These are phyloP conservation scores for Pipistrellus nathusii DNA, from an alignment of 2,797 vertebrate genomes.

Conservation along the genomic window DNA sequence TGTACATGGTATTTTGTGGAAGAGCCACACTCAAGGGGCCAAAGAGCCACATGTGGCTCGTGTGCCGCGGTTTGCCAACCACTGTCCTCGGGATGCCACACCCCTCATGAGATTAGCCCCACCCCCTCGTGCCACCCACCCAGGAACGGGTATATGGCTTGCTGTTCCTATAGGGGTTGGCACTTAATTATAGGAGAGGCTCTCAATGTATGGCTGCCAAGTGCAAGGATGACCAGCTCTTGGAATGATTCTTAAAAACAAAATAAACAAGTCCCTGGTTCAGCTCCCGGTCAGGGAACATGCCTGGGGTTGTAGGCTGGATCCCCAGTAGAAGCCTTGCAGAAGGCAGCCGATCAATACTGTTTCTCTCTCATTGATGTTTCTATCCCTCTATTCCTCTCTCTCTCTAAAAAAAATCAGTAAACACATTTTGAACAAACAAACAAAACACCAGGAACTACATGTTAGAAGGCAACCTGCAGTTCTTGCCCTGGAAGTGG, in stretches of 20 bases:
- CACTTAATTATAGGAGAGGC: not conserved
- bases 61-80: too few relatives aligned
- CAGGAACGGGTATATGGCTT: not conserved
- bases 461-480: not conserved
- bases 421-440: too few relatives aligned
- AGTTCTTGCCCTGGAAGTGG: not conserved
- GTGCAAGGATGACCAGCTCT: not conserved
- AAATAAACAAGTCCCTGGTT: not conserved
- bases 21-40: too few relatives aligned
- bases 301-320: too few relatives aligned
- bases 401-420: too few relatives aligned
- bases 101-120: not conserved
- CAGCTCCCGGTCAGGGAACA: too few relatives aligned
- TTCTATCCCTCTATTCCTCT: too few relatives aligned
- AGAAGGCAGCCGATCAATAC: too few relatives aligned
- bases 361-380: too few relatives aligned
- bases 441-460: not conserved
- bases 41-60: too few relatives aligned
- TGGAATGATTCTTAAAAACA: not conserved
- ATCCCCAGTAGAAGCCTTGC: too few relatives aligned
- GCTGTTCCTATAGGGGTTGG: not conserved
- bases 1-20: too few relatives aligned
- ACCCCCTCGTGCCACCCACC: not conserved
- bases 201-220: not conserved
- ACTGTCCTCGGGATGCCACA: not conserved